phyloP scores from a whole-genome alignment of 2,797 vertebrate species.

The Anguilla anguilla region DNA sequence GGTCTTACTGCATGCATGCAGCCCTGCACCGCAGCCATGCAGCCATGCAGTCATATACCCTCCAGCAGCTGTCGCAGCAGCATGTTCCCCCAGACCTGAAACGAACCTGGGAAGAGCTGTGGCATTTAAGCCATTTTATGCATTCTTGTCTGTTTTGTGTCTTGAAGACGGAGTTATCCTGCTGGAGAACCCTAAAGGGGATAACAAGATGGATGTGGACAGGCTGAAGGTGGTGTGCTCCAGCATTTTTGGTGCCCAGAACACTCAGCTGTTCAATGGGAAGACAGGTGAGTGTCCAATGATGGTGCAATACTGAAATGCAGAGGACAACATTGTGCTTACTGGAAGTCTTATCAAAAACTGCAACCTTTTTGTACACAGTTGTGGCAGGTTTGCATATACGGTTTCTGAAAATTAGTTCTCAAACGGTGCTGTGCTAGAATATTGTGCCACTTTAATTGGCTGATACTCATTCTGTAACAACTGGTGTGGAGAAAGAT shows the following conservation, averaged over 20 bases:
- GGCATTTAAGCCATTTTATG: background rate
- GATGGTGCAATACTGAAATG: background rate
- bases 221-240: slow-evolving; percentile 77
- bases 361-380: background rate
- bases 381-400: background rate
- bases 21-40: too few relatives aligned
- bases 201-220: slow-evolving; percentile 77
- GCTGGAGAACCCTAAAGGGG: slow-evolving; percentile 93
- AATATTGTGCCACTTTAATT: background rate
- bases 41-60: background rate
- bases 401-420: background rate
- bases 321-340: background rate
- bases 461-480: background rate
- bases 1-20: background rate
- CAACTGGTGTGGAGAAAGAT: background rate
- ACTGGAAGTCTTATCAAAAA: background rate
- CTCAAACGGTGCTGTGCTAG: background rate
- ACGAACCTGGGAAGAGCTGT: background rate
- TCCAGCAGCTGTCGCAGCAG: background rate
- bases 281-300: slow-evolving; percentile 72
- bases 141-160: background rate
- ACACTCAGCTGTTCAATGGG: slow-evolving; percentile 73
- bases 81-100: background rate
- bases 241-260: slow-evolving; percentile 83
- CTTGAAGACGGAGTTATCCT: slow-evolving; percentile 85